Evolutionary conservation across 2,113 vertebrate species (phyloP), one percentile per base, ranked within the genome.

Genomic region (Ammospiza caudacuta): DNA sequence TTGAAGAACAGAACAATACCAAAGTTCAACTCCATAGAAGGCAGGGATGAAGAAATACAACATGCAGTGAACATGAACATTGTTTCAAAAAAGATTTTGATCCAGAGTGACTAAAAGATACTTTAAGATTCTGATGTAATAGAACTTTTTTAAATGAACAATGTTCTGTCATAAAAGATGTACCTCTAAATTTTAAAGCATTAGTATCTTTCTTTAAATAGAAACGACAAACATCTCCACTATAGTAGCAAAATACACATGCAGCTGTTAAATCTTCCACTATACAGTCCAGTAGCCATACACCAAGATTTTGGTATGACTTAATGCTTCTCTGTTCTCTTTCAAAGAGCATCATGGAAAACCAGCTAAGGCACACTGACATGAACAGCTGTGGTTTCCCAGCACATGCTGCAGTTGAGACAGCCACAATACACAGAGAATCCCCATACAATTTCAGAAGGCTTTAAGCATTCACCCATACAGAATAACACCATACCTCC

Each of bases 1-100:
- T 18, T 27, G 22, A 89, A 77, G 76, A 75, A 72, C 16, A 69
- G 78, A 94, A 46, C 31, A 72, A 68, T n/a, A 68, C n/a, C 44
- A 58, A 73, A 75, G 44, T 24, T 89, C 62, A 90, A 94, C 55
- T 31, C 44, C 5, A 4, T 17, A 31, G 5, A 5, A 94, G 25
- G 25, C 5, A 3, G 41, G 80, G 16, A 5, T 37, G 44, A 85
- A 75, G 27, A 33, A 87, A 75, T 69, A 77, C 44, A 39, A 62
- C 4, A 16, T 10, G 15, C 1, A 7, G 7, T 47, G 25, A 88
- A 59, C 8, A 28, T 0, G 1, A 63, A 67, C 9, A 41, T 9
- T 27, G 16, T 51, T 82, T 75, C 49, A 82, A 24, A 54, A 37
- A n/a, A 68, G 7, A 43, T 72, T 77, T 75, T 77, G 7, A 68